Base-by-base conservation (phyloP, 2,113 vertebrate species). In the Ceyx margarethae region DNA sequence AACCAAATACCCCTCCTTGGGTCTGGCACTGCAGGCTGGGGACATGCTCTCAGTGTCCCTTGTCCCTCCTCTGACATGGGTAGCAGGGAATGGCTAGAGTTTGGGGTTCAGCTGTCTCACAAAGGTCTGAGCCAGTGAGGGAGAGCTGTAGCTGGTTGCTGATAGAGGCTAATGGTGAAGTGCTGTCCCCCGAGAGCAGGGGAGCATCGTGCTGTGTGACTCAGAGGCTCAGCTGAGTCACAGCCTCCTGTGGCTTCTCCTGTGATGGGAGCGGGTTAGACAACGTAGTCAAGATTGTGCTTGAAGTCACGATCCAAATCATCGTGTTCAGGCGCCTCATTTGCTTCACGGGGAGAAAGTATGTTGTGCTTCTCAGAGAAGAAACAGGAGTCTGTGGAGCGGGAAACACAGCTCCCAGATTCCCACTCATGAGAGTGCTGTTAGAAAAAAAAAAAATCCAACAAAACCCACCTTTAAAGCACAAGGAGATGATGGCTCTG, bases 1-100 rank as follows among this genome's bases (percentile, higher is more conserved):
- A 29, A 22, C n/a, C 51, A 13, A 1, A 1, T 2, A 3, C 19
- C 31, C 5, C 0, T 0, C 10, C 31, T 21, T 5, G 53, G 22
- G 16, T 6, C 43, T 11, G 57, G 54, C 23, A 8, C 48, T 8
- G n/a, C 1, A 3, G 10, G 37, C 29, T 56, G 64, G 26, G 72
- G 51, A 22, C 65, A 3, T 0, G 0, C 29, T 45, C 21, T 28
- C 3, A 0, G 4, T 13, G 69, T 42, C 61, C 61, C 50, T 31
- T 17, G 42, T 60, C 35, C 74, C n/a, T 68, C 19, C 19, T 21
- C 33, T 57, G 56, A 12, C 25, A 2, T 0, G 1, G 43, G 3
- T 2, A 21, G 3, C 37, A 25, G 68, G 46, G 13, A 50, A 13
- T 1, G 29, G 57, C 7, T 51, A 1, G 12, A 13, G 14, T 11